A percentile compares a stretch with the other conserved stretches of the same genome.
phyloP scores from a whole-genome alignment of 1,140 invertebrate genomes.

The Plutomurus gul region DNA sequence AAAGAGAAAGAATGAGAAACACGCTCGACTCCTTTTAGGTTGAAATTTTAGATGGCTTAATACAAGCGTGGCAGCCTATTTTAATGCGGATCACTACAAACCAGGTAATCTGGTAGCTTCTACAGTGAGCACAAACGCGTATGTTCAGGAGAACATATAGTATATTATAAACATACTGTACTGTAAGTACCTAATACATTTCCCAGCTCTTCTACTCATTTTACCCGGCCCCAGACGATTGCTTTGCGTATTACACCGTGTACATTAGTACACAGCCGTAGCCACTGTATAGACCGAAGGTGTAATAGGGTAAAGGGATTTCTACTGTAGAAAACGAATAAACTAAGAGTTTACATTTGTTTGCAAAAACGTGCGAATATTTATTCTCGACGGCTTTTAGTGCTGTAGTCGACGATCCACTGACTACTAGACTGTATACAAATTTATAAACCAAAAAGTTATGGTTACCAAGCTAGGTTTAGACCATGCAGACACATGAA shows the following conservation, averaged over 20 bases:
- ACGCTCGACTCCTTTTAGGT: too few species aligned
- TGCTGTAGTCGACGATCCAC: not conserved
- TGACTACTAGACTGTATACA: not conserved
- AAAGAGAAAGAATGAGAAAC: too few species aligned
- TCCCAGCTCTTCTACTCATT: not conserved
- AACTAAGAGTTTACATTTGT: constrained; percentile 6
- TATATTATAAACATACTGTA: too few species aligned
- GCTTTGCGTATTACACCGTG: not conserved
- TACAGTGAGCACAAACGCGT: too few species aligned
- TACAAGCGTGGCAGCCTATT: too few species aligned
- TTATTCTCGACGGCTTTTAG: not conserved
- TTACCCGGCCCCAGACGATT: not conserved
- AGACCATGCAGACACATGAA: not conserved
- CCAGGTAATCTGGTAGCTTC: too few species aligned
- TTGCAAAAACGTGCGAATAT: constrained; percentile 18
- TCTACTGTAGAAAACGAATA: not conserved
- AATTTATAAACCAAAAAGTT: constrained; percentile 30
- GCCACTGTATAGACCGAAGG: too few species aligned
- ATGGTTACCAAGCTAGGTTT: not conserved
- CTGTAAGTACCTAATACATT: too few species aligned
- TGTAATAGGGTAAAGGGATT: constrained; percentile 1
- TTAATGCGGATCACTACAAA: too few species aligned
- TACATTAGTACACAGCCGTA: not conserved
- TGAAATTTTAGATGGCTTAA: too few species aligned
- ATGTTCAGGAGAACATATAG: too few species aligned